Evolutionary conservation across 2,888 invertebrate species (phyloP), one percentile per base, ranked within the genome.

Genomic region (Macrophya annulata): DNA sequence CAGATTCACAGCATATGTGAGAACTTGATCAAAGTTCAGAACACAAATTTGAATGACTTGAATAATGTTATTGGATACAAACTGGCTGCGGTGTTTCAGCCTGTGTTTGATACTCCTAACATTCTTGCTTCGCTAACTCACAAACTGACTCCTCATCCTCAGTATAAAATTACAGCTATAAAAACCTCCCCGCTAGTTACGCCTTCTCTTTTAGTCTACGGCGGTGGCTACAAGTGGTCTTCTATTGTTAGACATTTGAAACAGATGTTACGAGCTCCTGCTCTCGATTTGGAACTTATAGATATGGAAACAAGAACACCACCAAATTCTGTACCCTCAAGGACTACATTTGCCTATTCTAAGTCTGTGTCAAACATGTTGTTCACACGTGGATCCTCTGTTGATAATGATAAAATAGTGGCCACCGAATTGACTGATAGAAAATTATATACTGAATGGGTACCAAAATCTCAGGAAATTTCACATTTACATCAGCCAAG

Each of bases 11-110:
- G 92, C 84, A 93, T 93, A 84, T 94, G 94, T 85, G 91, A 90
- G n/a, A 90, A 88, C 76, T 87, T 92, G 72, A 88, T 92, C 40
- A 90, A 89, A 87, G 93, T 91, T 84, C 89, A 90, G 76, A 89
- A 90, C 15, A 90, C 93, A 21, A 90, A 89, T 71, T 93, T 94
- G 77, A 86, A 88, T 0, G 93, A 94, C 87, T 91, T 95, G 79
- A 95, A 95, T 90, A 90, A 92, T 37, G 86, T 95, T 15, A 94
- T 95, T 71, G 93, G 94, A 10, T 92, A 94, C 86, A 94, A 95
- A 88, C 86, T 95, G 81, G 89, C 93, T 1, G 92, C 94, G n/a
- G 86, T 94, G 43, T 93, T 94, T 87, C 94, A 94, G 87, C 94
- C 95, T 10, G 88, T 93, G 25, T 89, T 89, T 84, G 88, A 88